Evolutionary conservation across 2,888 invertebrate species (phyloP), one percentile per base, ranked within the genome.

Genomic region (Morpho deidamia): DNA sequence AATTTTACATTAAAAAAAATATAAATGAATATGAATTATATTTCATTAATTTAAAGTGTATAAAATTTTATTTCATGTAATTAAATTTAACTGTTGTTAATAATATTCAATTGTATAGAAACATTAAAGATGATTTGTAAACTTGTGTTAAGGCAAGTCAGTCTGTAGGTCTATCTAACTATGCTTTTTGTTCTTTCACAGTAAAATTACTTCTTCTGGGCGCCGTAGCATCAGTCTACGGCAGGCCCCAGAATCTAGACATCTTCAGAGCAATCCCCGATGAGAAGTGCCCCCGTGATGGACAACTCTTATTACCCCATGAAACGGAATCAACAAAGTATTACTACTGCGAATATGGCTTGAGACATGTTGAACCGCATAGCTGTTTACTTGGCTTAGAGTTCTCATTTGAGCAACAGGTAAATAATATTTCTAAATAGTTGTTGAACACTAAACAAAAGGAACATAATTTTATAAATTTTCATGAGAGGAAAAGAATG

Each of bases 281-380:
- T 39, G 11, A 5, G 14, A 53, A 34, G 10, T 53, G 53, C 12
- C 43, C 47, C 5, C 9, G 12, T 8, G 4, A 7, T n/a, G 23
- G 41, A 1, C 11, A 44, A 8, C 12, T 43, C 3, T 64, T 81
- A 0, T 47, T 81, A 0, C 71, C 76, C 9, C 81, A 84, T 61
- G 83, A 84, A 40, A 74, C 69, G 14, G 75, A 79, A 60, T 83
- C 83, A 61, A 72, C 72, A 0, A 71, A 71, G 59, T 84, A 80
- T 62, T 83, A 83, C 67, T 77, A 77, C 60, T 85, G 83, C 53
- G 75, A 77, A 39, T 72, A 70, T 56, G 84, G 83, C 0, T 0
- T 61, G 56, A 78, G 70, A 35, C 69, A 62, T 42, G 65, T 64
- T 0, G 43, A 55, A 0, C 61, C 77, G 0, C 68, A 67, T 0